These are phyloP conservation scores for Otus sunia DNA, from an alignment of 2,113 vertebrate species.

Conservation along the genomic window DNA sequence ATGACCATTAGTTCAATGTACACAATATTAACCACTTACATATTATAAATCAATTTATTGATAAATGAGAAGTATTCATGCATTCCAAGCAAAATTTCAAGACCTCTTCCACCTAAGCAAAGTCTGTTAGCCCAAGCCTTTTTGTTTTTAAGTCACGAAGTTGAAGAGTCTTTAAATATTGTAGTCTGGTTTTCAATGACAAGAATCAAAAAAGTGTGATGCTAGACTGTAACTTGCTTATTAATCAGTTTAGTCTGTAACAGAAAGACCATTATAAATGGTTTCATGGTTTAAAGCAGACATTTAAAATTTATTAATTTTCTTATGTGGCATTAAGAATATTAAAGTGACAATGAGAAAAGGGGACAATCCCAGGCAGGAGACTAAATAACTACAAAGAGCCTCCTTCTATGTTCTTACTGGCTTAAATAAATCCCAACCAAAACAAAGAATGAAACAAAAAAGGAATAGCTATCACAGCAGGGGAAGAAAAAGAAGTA, in stretches of 20 bases:
- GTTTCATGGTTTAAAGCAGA: neutral
- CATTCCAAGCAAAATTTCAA: neutral
- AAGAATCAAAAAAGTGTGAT: neutral
- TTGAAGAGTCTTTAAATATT: neutral
- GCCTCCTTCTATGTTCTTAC: neutral
- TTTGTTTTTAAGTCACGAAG: neutral
- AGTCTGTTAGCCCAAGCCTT: neutral
- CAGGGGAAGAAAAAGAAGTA: neutral
- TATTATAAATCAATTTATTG: neutral
- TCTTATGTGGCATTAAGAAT: neutral
- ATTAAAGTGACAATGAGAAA: neutral
- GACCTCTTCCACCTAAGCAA: neutral
- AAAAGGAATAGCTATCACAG: neutral
- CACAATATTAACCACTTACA: neutral
- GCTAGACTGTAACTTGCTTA: neutral
- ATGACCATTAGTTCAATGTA: neutral
- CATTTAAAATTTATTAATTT: neutral
- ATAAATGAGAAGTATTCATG: neutral
- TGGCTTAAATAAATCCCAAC: neutral
- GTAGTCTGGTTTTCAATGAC: neutral
- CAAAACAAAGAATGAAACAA: neutral
- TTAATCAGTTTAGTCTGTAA: neutral
- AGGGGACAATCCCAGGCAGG: neutral
- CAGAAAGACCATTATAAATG: neutral
- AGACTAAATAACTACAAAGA: neutral